Conservation (phyloP, 2,888 invertebrate species). For the Diadegma fenestrale region DNA sequence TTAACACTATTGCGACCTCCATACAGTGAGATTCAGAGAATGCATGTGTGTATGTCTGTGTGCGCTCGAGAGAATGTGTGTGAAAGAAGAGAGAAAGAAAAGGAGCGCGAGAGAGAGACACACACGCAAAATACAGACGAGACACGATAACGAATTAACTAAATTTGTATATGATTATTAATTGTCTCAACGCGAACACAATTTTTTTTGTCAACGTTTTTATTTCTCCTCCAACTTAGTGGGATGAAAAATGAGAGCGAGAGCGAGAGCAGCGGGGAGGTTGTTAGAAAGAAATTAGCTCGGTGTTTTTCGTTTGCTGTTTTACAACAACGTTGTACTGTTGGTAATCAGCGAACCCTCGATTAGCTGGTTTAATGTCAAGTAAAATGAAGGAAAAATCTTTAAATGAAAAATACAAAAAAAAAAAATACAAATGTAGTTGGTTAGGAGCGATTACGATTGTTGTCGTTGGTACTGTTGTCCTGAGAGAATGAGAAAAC, state of each 20-base stretch:
- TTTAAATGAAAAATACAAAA: slow-evolving; percentile 31
- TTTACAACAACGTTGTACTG: slow-evolving; percentile 79
- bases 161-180: slow-evolving; percentile 78
- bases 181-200: slow-evolving; percentile 74
- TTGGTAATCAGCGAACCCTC: slow-evolving; percentile 73
- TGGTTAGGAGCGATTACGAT: slow-evolving; percentile 62
- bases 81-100: background rate
- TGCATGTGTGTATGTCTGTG: slow-evolving; percentile 6
- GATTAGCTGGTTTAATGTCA: slow-evolving; percentile 72
- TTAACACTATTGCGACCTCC: slow-evolving; percentile 78
- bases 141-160: slow-evolving; percentile 68
- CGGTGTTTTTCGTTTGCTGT: slow-evolving; percentile 83
- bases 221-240: slow-evolving; percentile 63
- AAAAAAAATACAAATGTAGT: slow-evolving; percentile 58
- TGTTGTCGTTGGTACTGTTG: slow-evolving; percentile 66
- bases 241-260: slow-evolving; percentile 48
- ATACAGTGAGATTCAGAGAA: slow-evolving; percentile 45
- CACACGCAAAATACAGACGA: slow-evolving; percentile 22
- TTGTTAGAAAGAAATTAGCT: slow-evolving; percentile 79
- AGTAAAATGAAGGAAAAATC: slow-evolving; percentile 63
- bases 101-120: slow-evolving; percentile 25
- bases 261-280: slow-evolving; percentile 41
- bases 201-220: slow-evolving; percentile 58
- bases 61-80: background rate
- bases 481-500: slow-evolving; percentile 58